Percentiles rank a stretch among this genome's conserved stretches.
These are phyloP conservation scores for Crocodylus rhombifer DNA, from an alignment of 2,797 vertebrate genomes.

Conservation along the genomic window DNA sequence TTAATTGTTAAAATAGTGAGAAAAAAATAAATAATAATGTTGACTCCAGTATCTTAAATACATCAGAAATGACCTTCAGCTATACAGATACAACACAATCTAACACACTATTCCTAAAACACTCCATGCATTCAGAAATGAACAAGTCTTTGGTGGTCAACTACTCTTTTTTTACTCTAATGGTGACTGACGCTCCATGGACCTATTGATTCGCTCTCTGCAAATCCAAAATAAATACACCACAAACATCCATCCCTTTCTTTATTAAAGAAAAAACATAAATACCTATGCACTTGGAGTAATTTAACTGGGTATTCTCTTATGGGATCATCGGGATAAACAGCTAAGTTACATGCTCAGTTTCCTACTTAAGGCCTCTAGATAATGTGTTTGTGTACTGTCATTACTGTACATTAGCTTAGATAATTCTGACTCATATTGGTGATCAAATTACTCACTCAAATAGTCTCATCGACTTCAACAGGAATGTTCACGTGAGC, in stretches of 20 bases:
- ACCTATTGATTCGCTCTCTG: background rate
- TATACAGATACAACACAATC: background rate
- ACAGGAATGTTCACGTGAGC: background rate
- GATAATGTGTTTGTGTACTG: background rate
- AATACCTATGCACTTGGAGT: background rate
- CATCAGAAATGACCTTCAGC: background rate
- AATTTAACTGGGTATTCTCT: background rate
- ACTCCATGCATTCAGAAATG: background rate
- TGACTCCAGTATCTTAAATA: rapidly evolving
- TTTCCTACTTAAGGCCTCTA: background rate
- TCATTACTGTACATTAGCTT: background rate
- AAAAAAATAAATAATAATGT: background rate
- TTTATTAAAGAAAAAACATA: background rate
- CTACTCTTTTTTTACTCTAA: background rate
- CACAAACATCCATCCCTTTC: background rate
- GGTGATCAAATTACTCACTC: background rate
- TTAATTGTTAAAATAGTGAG: background rate
- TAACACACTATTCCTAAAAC: background rate
- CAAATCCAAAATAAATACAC: background rate
- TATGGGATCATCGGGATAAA: background rate
- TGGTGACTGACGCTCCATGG: background rate
- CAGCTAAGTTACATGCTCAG: background rate
- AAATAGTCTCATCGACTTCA: background rate
- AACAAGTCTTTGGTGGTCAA: background rate
- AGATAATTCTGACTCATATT: background rate